These are phyloP conservation scores for Heliconius nattereri DNA, from an alignment of 1,140 invertebrate genomes.

Conservation along the genomic window DNA sequence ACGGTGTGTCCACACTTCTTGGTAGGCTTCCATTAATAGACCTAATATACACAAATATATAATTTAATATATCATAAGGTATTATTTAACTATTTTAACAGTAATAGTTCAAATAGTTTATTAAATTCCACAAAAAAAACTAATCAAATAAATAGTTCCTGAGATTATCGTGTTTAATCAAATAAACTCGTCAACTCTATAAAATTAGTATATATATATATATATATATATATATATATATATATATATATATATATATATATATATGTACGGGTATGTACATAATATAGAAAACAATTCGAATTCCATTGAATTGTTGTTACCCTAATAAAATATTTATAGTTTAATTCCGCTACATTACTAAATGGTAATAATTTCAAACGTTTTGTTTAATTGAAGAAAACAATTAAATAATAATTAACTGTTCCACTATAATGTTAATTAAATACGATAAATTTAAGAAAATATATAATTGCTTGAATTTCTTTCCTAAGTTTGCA, in stretches of 20 bases:
- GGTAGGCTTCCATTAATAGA: constrained; percentile 73
- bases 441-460: neutral
- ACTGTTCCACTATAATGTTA: neutral
- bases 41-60: constrained; percentile 34
- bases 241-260: neutral
- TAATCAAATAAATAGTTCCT: too few species aligned
- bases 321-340: neutral
- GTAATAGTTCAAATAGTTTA: too few species aligned
- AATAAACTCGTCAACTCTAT: too few species aligned
- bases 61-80: neutral
- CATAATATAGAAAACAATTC: neutral
- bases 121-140: too few species aligned
- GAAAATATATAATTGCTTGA: too few species aligned
- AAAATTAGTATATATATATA: too few species aligned
- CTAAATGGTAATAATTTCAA: neutral
- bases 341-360: neutral
- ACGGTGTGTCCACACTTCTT: constrained; percentile 68
- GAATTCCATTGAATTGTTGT: neutral
- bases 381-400: neutral
- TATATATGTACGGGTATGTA: neutral
- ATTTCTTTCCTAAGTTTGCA: neutral
- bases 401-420: neutral
- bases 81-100: too few species aligned
- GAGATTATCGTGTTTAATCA: too few species aligned
- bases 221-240: too few species aligned